phyloP scores from a whole-genome alignment of 2,797 vertebrate genomes.

The Danio albolineatus region DNA sequence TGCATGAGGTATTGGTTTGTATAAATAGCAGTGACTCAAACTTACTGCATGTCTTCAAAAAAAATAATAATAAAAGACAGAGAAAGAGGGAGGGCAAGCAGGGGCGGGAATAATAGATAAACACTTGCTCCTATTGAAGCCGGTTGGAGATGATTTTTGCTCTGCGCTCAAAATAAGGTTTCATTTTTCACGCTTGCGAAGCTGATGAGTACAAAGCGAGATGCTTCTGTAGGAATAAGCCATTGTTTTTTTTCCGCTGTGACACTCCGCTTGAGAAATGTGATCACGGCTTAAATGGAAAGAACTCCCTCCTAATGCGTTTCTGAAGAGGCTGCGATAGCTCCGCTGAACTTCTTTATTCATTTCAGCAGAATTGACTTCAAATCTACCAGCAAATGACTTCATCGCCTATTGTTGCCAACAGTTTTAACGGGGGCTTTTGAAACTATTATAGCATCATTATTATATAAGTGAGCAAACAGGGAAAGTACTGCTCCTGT shows the following conservation, averaged over 20 bases:
- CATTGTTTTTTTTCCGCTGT: constrained; percentile 28
- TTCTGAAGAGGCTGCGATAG: constrained; percentile 31
- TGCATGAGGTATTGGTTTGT: constrained; percentile 77
- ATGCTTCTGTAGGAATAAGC: constrained; percentile 41
- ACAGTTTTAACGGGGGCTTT: constrained; percentile 6
- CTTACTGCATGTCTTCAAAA: constrained; percentile 71
- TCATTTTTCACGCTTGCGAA: constrained; percentile 63
- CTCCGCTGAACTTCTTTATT: constrained; percentile 19
- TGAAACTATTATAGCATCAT: constrained; percentile 17
- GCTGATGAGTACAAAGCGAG: constrained; percentile 52
- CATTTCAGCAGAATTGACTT: constrained; percentile 27
- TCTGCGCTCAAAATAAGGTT: constrained; percentile 56
- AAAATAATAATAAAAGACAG: constrained; percentile 68
- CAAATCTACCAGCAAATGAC: constrained; percentile 4
- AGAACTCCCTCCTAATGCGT: constrained; percentile 22
- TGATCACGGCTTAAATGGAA: constrained; percentile 35
- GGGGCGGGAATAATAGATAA: constrained; percentile 47
- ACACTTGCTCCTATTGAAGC: constrained; percentile 38
- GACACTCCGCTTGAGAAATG: constrained; percentile 32
- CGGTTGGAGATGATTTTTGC: constrained; percentile 54
- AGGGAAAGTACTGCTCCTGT: constrained; percentile 13
- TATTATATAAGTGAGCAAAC: not conserved
- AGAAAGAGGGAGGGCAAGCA: constrained; percentile 61
- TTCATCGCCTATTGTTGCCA: constrained; percentile 10
- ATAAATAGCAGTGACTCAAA: constrained; percentile 73